Evolutionary conservation across 2,113 vertebrate species (phyloP).

Genomic region (Brachirus orientalis): DNA sequence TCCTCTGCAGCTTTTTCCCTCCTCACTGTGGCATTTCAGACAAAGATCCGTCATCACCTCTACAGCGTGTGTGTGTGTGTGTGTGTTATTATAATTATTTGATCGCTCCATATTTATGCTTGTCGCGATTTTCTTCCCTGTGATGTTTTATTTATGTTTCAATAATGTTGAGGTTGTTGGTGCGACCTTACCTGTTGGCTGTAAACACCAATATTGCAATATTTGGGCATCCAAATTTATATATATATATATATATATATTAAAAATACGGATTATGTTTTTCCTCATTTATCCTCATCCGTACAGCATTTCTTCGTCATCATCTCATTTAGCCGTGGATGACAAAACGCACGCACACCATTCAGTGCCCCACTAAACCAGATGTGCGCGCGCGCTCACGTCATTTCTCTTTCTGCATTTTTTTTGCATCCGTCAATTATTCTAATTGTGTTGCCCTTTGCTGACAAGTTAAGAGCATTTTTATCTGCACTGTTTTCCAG

Average conservation of each 20-base stretch:
- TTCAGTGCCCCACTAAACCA: conserved; percentile 50
- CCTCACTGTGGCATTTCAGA: conserved; percentile 24
- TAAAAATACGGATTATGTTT: conserved; percentile 13
- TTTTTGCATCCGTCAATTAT: conserved; percentile 69
- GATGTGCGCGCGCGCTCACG: conserved; percentile 52
- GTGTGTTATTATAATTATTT: conserved; percentile 1
- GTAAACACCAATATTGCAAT: not conserved
- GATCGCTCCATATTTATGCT: not conserved
- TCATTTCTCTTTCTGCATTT: conserved; percentile 56
- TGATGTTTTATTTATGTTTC: conserved; percentile 5
- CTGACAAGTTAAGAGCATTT: conserved; percentile 81
- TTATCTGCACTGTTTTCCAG: conserved; percentile 74
- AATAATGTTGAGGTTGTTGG: not conserved
- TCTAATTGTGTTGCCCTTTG: conserved; percentile 77
- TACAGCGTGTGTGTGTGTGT: not conserved
- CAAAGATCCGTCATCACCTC: conserved; percentile 19
- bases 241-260: too few species aligned
- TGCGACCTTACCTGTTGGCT: too few species aligned
- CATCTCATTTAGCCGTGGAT: conserved; percentile 39
- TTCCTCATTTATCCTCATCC: not conserved
- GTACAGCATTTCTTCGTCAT: conserved; percentile 1
- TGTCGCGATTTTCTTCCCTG: not conserved
- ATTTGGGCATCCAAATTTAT: too few species aligned
- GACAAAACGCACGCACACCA: too few species aligned
- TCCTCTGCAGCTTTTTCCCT: conserved; percentile 12